Conservation (phyloP, 2,797 vertebrate genomes). For the Tragopan temminckii region DNA sequence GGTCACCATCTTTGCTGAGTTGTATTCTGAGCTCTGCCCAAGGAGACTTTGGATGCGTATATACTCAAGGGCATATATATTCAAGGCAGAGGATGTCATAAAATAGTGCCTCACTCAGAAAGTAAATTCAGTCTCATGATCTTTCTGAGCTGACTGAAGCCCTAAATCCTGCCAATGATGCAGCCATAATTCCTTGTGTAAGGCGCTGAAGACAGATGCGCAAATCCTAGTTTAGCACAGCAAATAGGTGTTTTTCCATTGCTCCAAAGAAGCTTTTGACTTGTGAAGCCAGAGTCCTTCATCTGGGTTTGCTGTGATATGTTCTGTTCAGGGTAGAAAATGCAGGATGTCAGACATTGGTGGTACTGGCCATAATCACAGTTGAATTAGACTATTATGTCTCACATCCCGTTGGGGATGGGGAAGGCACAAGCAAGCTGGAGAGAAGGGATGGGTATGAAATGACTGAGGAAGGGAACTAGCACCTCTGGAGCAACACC, state of each 20-base stretch:
- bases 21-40: accelerated
- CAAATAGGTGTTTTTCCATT: neutral
- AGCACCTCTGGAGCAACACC: neutral
- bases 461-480: neutral
- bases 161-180: neutral
- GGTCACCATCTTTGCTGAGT: neutral
- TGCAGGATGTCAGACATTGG: neutral
- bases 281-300: neutral
- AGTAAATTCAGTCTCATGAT: neutral
- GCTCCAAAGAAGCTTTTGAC: neutral
- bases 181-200: neutral
- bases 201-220: neutral
- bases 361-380: neutral
- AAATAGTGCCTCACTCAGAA: constrained; percentile 1
- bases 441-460: neutral
- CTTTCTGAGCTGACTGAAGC: constrained; percentile 13
- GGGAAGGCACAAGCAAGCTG: accelerated
- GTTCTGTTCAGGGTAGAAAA: neutral
- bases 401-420: neutral
- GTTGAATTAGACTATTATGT: neutral
- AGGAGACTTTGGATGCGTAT: neutral
- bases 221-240: neutral
- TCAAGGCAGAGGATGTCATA: neutral
- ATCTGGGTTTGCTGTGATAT: neutral
- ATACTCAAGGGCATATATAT: neutral